Evolutionary conservation across 30 jellyfish, hydroid and myxozoan genomes (phyloP).

Genomic region (Chironex yamaguchii): DNA sequence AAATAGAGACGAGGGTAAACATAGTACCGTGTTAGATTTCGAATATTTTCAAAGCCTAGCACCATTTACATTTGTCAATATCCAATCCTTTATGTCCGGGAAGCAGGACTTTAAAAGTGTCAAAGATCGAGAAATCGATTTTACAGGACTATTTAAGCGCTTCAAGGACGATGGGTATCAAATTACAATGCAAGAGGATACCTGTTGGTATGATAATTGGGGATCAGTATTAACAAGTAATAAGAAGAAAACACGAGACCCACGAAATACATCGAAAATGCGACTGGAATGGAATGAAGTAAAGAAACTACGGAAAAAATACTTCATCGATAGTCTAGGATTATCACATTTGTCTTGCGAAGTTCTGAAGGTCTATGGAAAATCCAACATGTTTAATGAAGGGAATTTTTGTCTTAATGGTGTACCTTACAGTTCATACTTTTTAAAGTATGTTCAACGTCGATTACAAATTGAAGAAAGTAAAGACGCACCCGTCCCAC

Average conservation of each 20-base stretch:
- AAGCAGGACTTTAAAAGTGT: conserved; percentile 46
- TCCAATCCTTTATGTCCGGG: conserved; percentile 86
- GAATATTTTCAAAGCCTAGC: conserved; percentile 80
- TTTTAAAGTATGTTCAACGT: conserved; percentile 44
- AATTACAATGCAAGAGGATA: conserved; percentile 84
- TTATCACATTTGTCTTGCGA: conserved; percentile 76
- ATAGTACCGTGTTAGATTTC: conserved; percentile 57
- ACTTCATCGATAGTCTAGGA: conserved; percentile 65
- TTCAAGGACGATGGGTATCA: conserved; percentile 57
- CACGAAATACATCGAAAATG: background rate
- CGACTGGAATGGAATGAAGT: conserved; percentile 64
- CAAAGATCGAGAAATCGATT: conserved; percentile 63
- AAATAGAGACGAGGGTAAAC: background rate
- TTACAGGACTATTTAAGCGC: conserved; percentile 32
- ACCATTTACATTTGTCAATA: conserved; percentile 86
- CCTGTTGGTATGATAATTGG: conserved; percentile 94
- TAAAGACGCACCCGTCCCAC: conserved; percentile 53
- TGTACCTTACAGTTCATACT: conserved; percentile 72
- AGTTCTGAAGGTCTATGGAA: conserved; percentile 67
- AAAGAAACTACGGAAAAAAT: background rate
- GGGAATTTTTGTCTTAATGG: conserved; percentile 84
- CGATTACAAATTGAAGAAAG: conserved; percentile 43
- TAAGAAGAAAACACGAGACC: conserved; percentile 38
- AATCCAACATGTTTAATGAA: conserved; percentile 72
- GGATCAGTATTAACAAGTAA: conserved; percentile 86